Evolutionary conservation across 2,797 vertebrate species (phyloP).

Genomic region (Acipenser oxyrinchus): DNA sequence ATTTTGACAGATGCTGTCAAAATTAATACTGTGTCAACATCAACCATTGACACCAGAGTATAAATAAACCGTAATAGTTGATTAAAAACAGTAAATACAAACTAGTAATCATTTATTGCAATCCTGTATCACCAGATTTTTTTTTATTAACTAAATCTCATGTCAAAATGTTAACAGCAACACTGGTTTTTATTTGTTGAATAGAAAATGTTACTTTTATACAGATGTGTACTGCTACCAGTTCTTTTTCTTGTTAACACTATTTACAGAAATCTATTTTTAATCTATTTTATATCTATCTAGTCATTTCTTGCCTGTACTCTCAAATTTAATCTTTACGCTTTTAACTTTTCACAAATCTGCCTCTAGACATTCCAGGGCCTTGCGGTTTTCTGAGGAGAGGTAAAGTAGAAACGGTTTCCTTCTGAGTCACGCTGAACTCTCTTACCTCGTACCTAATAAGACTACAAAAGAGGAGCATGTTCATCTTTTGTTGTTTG

Average conservation of each 20-base stretch:
- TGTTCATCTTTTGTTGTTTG: conserved; percentile 14
- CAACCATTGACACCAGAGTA: no score
- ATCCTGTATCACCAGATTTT: no score
- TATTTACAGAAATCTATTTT: neutral
- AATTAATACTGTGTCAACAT: no score
- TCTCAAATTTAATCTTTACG: conserved; percentile 37
- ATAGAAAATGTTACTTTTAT: no score
- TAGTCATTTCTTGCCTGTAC: conserved; percentile 3
- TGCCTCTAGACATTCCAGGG: conserved; percentile 77
- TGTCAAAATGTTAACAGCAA: no score
- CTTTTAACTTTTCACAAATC: conserved; percentile 66
- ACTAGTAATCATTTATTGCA: no score
- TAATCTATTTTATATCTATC: neutral
- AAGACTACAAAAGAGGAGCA: conserved; percentile 21
- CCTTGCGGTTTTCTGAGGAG: conserved; percentile 85
- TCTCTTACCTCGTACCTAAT: conserved; percentile 31
- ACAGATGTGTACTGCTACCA: neutral
- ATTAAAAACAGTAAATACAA: no score
- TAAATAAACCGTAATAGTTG: no score
- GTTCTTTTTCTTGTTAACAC: neutral
- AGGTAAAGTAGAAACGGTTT: conserved; percentile 73
- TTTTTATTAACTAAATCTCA: no score
- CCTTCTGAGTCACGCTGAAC: conserved; percentile 23
- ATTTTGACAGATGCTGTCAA: no score
- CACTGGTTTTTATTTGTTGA: no score